A percentile compares a stretch with the other conserved stretches of the same genome.
Evolutionary conservation across 2,888 invertebrate genomes (phyloP).

Genomic region (Stenotaenia linearis): DNA sequence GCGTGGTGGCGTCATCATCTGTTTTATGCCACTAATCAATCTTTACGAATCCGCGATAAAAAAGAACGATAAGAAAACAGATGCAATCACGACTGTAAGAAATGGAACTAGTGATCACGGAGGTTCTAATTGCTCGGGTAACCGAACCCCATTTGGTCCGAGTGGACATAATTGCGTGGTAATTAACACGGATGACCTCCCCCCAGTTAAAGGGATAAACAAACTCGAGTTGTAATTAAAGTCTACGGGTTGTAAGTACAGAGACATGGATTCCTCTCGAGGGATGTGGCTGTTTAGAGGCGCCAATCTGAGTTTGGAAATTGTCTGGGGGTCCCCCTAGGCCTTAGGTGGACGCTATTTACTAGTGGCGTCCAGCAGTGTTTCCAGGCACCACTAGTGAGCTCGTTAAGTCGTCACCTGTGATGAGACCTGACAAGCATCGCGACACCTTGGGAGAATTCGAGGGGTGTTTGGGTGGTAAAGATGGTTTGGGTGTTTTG

Average conservation of each 20-base stretch:
- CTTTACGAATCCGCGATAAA: background rate
- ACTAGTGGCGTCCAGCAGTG: background rate
- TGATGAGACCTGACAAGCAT: background rate
- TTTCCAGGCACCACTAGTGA: background rate
- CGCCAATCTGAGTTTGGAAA: background rate
- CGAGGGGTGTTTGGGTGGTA: background rate
- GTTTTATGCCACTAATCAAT: constrained; percentile 1
- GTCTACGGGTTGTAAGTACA: background rate
- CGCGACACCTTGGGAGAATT: background rate
- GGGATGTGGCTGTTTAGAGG: background rate
- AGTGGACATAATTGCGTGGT: background rate
- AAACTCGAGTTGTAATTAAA: background rate
- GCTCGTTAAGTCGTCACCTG: constrained; percentile 24
- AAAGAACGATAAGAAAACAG: background rate
- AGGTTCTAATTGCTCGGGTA: background rate
- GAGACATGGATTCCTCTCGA: background rate
- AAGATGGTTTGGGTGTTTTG: no score
- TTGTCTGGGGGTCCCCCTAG: constrained; percentile 8
- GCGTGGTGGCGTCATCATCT: constrained; percentile 24
- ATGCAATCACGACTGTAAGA: background rate
- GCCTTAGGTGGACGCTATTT: constrained; percentile 1
- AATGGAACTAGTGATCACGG: background rate
- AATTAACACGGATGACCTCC: background rate
- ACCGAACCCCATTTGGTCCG: background rate
- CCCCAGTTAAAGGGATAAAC: background rate